Evolutionary conservation across 2,888 invertebrate species (phyloP).

Genomic region (Anthoptus insignis): DNA sequence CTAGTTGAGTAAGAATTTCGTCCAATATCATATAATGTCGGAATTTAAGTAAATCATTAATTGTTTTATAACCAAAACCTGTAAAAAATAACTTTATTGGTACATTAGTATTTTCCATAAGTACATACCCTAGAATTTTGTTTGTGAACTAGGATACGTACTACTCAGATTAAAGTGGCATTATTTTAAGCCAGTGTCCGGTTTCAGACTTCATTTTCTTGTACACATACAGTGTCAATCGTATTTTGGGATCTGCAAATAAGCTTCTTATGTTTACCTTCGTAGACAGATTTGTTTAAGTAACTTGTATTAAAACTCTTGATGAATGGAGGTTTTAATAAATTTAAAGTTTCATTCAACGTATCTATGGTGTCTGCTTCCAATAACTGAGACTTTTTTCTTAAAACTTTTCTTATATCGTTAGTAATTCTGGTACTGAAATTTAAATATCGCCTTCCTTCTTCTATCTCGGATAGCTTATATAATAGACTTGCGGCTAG

Average conservation of each 20-base stretch:
- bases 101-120: not conserved
- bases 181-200: slow-evolving; percentile 55
- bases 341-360: slow-evolving; percentile 62
- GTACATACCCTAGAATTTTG: slow-evolving; percentile 23
- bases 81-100: slow-evolving; percentile 45
- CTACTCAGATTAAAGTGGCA: slow-evolving; percentile 58
- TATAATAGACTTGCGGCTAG: slow-evolving; percentile 64
- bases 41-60: slow-evolving; percentile 61
- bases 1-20: slow-evolving; percentile 69
- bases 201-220: slow-evolving; percentile 45
- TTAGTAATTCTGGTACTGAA: slow-evolving; percentile 72
- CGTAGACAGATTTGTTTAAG: slow-evolving; percentile 64
- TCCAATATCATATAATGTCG: slow-evolving; percentile 69
- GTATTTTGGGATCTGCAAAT: slow-evolving; percentile 49
- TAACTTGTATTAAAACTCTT: slow-evolving; percentile 58
- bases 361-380: slow-evolving; percentile 60
- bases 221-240: slow-evolving; percentile 43
- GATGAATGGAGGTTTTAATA: slow-evolving; percentile 60
- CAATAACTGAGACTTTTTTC: slow-evolving; percentile 60
- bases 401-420: slow-evolving; percentile 70
- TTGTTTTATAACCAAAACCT: slow-evolving; percentile 66
- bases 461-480: slow-evolving; percentile 69
- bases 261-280: slow-evolving; percentile 61
- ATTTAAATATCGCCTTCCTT: slow-evolving; percentile 74
- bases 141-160: slow-evolving; percentile 21